Evolutionary conservation across 2,113 vertebrate species (phyloP).

Genomic region (Steatornis caripensis): DNA sequence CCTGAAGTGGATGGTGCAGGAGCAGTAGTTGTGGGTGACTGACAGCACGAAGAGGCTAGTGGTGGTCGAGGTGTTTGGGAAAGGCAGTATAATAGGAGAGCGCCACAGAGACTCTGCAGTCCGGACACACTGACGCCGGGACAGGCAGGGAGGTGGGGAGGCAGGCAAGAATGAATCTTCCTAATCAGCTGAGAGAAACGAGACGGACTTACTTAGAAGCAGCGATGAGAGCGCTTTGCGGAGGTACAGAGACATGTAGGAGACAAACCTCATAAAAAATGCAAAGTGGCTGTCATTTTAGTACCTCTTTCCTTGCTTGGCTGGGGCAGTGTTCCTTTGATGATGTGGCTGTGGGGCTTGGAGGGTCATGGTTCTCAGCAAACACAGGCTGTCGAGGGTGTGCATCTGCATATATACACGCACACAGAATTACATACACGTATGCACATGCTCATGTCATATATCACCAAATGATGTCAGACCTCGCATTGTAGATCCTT

Average conservation of each 20-base stretch:
- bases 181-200: neutral
- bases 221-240: neutral
- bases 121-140: neutral
- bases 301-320: neutral
- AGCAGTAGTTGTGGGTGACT: neutral
- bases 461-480: neutral
- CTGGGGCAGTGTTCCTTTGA: neutral
- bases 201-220: neutral
- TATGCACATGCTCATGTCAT: neutral
- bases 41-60: neutral
- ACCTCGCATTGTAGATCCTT: neutral
- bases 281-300: neutral
- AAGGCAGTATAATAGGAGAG: neutral
- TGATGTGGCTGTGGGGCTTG: neutral
- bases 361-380: neutral
- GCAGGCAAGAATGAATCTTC: neutral
- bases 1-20: neutral
- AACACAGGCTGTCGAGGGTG: neutral
- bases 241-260: neutral
- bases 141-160: neutral
- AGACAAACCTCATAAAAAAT: constrained; percentile 40
- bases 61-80: neutral
- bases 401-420: neutral
- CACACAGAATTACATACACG: neutral
- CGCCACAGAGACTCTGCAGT: neutral